A percentile compares a stretch with the other conserved stretches of the same genome.
phyloP scores from a whole-genome alignment of 2,797 vertebrate genomes.

The Hydrolagus colliei region DNA sequence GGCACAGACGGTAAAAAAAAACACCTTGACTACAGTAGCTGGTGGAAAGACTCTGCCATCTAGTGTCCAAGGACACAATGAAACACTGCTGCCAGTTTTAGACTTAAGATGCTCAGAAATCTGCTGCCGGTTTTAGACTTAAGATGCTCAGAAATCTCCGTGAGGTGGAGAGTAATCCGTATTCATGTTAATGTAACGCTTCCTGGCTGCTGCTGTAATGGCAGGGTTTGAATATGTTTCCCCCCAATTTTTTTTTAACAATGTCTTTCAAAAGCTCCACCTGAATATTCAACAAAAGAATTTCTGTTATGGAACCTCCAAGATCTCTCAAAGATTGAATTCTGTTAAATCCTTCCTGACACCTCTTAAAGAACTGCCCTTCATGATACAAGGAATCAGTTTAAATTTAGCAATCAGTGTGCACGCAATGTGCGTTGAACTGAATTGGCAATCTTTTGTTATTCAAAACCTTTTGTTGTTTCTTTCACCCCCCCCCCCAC shows the following conservation, averaged over 20 bases:
- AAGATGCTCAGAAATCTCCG: background rate
- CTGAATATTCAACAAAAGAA: background rate
- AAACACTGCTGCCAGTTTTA: background rate
- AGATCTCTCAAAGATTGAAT: background rate
- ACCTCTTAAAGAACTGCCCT: background rate
- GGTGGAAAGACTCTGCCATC: constrained; percentile 7
- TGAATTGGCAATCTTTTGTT: constrained; percentile 1
- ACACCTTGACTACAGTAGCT: background rate
- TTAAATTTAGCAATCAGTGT: background rate
- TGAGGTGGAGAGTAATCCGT: background rate
- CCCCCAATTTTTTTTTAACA: constrained; percentile 3
- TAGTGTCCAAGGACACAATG: background rate
- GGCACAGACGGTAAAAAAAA: background rate
- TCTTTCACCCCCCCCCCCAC: background rate
- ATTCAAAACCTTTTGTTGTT: background rate
- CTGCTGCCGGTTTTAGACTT: background rate
- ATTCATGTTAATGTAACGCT: constrained; percentile 5
- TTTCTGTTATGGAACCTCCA: too few relatives aligned
- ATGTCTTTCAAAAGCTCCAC: constrained; percentile 1
- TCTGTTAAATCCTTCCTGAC: background rate
- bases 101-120: background rate
- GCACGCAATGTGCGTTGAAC: background rate
- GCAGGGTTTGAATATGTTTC: background rate
- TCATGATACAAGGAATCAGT: background rate
- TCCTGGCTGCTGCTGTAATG: too few relatives aligned